phyloP scores from a whole-genome alignment of 2,888 invertebrate species.

The Psylliodes chrysocephalus region DNA sequence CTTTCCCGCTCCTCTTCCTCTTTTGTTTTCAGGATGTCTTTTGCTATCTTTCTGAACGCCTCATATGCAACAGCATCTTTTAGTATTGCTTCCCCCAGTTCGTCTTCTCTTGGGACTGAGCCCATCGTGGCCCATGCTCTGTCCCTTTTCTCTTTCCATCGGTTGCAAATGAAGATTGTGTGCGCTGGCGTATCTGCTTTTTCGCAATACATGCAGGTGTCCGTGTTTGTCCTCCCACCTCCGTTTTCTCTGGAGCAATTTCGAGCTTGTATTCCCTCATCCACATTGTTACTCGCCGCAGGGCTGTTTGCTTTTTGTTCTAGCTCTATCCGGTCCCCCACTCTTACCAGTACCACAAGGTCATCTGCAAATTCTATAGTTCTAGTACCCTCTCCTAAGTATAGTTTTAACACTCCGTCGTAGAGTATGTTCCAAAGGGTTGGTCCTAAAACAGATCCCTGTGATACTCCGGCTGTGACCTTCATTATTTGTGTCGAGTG shows the following conservation, averaged over 20 bases:
- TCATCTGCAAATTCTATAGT: neutral
- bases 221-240: too few relatives aligned
- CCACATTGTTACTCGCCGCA: neutral
- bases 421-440: neutral
- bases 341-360: neutral
- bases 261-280: neutral
- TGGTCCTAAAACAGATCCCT: neutral
- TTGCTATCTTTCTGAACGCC: too few relatives aligned
- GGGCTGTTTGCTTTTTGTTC: neutral
- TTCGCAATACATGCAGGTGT: too few relatives aligned
- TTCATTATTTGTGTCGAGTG: neutral
- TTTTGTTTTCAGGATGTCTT: too few relatives aligned
- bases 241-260: neutral
- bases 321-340: neutral
- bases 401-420: neutral
- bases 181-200: too few relatives aligned
- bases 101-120: too few relatives aligned
- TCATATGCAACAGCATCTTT: too few relatives aligned
- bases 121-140: too few relatives aligned
- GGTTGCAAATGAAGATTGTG: too few relatives aligned
- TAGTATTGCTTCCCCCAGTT: too few relatives aligned
- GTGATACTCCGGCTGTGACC: neutral
- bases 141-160: too few relatives aligned
- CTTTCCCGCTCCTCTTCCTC: too few relatives aligned
- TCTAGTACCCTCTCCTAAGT: neutral